Evolutionary conservation across 1,140 invertebrate genomes (phyloP).

Genomic region (Cyclina sinensis): DNA sequence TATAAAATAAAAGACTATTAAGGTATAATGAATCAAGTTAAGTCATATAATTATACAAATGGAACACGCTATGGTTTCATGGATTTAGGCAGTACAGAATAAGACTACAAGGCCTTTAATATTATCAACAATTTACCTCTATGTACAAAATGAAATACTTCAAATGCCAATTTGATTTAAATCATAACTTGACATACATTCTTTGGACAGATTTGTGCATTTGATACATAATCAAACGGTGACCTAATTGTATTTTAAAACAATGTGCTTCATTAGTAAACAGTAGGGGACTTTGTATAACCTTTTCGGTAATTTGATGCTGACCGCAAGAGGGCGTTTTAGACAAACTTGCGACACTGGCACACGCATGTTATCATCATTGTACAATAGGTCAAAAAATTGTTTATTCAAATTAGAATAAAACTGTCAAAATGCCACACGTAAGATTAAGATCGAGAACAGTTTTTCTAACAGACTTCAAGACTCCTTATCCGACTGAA

Average conservation of each 20-base stretch:
- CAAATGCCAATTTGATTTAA: neutral
- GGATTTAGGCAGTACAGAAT: neutral
- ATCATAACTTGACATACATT: neutral
- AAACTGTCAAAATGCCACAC: conserved; percentile 22
- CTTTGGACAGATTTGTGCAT: neutral
- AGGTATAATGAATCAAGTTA: conserved; percentile 7
- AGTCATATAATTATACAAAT: neutral
- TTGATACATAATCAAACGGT: conserved; percentile 12
- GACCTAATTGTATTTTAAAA: conserved; percentile 15
- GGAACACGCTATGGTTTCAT: neutral
- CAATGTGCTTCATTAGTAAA: conserved; percentile 5
- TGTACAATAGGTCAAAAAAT: neutral
- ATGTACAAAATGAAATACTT: conserved; percentile 8
- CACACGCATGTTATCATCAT: conserved; percentile 14
- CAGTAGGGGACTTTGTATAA: conserved; percentile 25
- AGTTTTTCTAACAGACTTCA: neutral
- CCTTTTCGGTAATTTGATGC: conserved; percentile 15
- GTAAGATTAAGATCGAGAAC: neutral
- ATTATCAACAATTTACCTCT: neutral
- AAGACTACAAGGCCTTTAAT: neutral
- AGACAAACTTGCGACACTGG: neutral
- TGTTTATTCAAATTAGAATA: conserved; percentile 9
- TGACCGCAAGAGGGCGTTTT: conserved; percentile 11
- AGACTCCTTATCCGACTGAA: neutral
- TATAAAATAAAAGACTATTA: conserved; percentile 42